Evolutionary conservation across 1,140 invertebrate species (phyloP).

Genomic region (Dendrolimus kikuchii): DNA sequence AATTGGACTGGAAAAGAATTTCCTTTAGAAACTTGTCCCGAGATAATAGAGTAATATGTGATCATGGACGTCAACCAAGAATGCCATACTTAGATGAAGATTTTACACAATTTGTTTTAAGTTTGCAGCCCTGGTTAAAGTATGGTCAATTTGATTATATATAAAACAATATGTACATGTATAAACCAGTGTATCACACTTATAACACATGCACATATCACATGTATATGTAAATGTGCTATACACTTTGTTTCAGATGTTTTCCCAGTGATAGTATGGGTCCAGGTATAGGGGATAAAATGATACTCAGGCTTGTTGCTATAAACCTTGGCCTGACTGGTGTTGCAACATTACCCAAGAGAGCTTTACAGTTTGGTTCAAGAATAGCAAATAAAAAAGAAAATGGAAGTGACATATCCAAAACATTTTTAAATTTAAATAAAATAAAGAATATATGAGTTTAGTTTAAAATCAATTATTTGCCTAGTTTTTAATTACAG

Average conservation of each 20-base stretch:
- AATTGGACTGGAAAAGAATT: slow-evolving; percentile 87
- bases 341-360: slow-evolving; percentile 84
- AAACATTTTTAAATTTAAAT: slow-evolving; percentile 34
- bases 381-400: slow-evolving; percentile 94
- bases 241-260: slow-evolving; percentile 68
- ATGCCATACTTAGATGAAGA: slow-evolving; percentile 97
- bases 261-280: slow-evolving; percentile 76
- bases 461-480: no score
- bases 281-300: slow-evolving; percentile 93
- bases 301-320: slow-evolving; percentile 88
- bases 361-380: slow-evolving; percentile 98
- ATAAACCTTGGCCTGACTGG: slow-evolving; percentile 78
- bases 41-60: slow-evolving; percentile 91
- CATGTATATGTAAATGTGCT: no score
- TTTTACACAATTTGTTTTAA: slow-evolving; percentile 79
- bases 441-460: no score
- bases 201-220: no score
- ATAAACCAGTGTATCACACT: no score
- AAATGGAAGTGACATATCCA: slow-evolving; percentile 86
- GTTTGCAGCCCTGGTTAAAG: slow-evolving; percentile 81
- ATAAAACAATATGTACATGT: no score
- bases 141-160: slow-evolving; percentile 55
- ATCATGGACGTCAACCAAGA: slow-evolving; percentile 84
- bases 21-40: slow-evolving; percentile 93
- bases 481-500: no score